A percentile compares a stretch with the other conserved stretches of the same genome.
Conservation (phyloP, 2,888 invertebrate species). For the Campoletis raptor region DNA sequence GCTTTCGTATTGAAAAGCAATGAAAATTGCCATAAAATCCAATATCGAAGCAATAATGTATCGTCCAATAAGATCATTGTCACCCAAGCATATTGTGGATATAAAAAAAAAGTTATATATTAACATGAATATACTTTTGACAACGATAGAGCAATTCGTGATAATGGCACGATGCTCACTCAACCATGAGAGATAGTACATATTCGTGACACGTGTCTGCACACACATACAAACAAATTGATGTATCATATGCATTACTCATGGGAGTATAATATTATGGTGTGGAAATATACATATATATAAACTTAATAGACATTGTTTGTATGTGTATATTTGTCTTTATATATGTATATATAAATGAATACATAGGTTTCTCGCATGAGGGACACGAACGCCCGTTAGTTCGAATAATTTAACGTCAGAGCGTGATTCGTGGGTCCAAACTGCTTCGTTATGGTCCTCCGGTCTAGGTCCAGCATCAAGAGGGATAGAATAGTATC, state of each 20-base stretch:
- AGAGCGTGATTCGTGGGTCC: slow-evolving; percentile 49
- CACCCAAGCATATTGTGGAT: neutral
- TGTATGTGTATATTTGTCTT: neutral
- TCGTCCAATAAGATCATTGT: neutral
- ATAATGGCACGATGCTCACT: slow-evolving; percentile 21
- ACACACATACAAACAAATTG: slow-evolving; percentile 31
- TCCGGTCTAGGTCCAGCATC: slow-evolving; percentile 32
- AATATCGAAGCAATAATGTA: neutral
- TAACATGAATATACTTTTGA: neutral
- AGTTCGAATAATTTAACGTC: slow-evolving; percentile 65
- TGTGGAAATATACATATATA: slow-evolving; percentile 11
- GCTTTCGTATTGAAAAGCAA: neutral
- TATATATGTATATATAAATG: slow-evolving; percentile 7
- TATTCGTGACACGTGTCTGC: slow-evolving; percentile 40
- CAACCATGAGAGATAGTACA: slow-evolving; percentile 32
- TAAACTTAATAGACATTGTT: slow-evolving; percentile 17
- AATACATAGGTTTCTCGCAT: slow-evolving; percentile 27
- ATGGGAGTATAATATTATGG: slow-evolving; percentile 36
- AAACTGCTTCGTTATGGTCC: slow-evolving; percentile 48
- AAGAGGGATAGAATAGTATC: slow-evolving; percentile 30
- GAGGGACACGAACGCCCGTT: slow-evolving; percentile 35
- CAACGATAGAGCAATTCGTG: slow-evolving; percentile 16
- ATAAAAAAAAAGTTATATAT: neutral
- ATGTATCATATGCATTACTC: slow-evolving; percentile 34
- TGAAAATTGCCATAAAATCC: neutral